phyloP scores from a whole-genome alignment of 2,113 vertebrate species.

The Seriola rivoliana region DNA sequence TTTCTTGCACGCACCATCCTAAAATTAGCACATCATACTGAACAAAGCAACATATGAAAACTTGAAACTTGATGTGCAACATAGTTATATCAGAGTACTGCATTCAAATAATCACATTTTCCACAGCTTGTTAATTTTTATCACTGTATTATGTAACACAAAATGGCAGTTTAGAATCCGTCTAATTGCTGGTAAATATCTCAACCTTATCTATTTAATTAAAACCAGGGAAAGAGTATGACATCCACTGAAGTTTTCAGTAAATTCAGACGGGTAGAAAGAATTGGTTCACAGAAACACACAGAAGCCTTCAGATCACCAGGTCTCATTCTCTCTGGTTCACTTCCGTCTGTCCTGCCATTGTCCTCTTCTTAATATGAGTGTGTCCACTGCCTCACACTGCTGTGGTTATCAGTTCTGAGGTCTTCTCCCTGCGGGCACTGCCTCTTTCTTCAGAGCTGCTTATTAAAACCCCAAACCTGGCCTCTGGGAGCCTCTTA shows the following conservation, averaged over 20 bases:
- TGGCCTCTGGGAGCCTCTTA: slow-evolving; percentile 50
- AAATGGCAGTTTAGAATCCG: background rate
- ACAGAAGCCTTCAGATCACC: background rate
- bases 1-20: background rate
- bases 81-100: background rate
- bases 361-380: slow-evolving; percentile 40
- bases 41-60: background rate
- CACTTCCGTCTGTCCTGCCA: slow-evolving; percentile 22
- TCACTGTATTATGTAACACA: slow-evolving; percentile 3
- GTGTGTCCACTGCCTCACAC: slow-evolving; percentile 25
- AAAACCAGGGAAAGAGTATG: background rate
- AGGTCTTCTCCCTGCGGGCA: slow-evolving; percentile 52
- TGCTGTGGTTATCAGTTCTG: slow-evolving; percentile 44
- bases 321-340: slow-evolving; percentile 9
- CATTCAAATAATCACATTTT: background rate
- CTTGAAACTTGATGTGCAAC: background rate
- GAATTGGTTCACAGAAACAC: background rate
- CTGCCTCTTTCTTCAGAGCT: slow-evolving; percentile 55
- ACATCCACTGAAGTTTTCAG: background rate
- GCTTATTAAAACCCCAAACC: slow-evolving; percentile 69
- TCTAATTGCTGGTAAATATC: slow-evolving; percentile 3
- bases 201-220: background rate
- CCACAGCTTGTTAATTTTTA: background rate
- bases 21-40: background rate
- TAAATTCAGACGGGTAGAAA: background rate